Evolutionary conservation across 2,113 vertebrate genomes (phyloP), one percentile per base, ranked within the genome.

Genomic region (Eudyptes chrysolophus): DNA sequence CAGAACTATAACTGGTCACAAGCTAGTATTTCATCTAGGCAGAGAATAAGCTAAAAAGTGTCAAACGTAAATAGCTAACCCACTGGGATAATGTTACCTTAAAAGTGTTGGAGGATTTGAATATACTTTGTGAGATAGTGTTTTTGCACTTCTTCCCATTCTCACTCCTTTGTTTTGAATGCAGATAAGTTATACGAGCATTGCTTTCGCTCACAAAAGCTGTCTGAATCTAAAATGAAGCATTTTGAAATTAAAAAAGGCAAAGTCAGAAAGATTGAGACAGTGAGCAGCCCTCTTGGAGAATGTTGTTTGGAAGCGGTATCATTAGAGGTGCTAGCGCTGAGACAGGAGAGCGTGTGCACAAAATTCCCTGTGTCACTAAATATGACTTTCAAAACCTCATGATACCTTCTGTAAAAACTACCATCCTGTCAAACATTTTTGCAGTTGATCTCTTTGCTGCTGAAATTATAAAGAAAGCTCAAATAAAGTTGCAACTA

Each of bases 121-220:
- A 85, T 92, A 57, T 40, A 72, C 95, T 92, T 70, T 68, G 51
- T 55, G 69, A 79, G 84, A 81, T 84, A 68, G 18, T 0, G 0
- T 25, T 92, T 94, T 95, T 71, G 74, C 79, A 75, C 40, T 87
- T 85, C 60, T 71, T 84, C 52, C 57, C 36, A 19, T 79, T 82
- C 87, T 92, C 51, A 14, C 26, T 68, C n/a, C 65, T 90, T 96
- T 94, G 83, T 95, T 95, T 96, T 60, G 65, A 82, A 76, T 79
- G 34, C 40, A 55, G 76, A 82, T 78, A 71, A 61, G 26, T 82
- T 82, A 65, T 20, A 38, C 0, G 1, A 92, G 61, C 61, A 48
- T 38, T 64, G 62, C 21, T 84, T 84, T 86, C 3, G 1, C n/a
- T 58, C 49, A 55, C 57, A 95, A 84, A 83, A 90, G 58, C 79